These are phyloP conservation scores for Nyctibius grandis DNA, from an alignment of 2,797 vertebrate genomes.

Conservation along the genomic window DNA sequence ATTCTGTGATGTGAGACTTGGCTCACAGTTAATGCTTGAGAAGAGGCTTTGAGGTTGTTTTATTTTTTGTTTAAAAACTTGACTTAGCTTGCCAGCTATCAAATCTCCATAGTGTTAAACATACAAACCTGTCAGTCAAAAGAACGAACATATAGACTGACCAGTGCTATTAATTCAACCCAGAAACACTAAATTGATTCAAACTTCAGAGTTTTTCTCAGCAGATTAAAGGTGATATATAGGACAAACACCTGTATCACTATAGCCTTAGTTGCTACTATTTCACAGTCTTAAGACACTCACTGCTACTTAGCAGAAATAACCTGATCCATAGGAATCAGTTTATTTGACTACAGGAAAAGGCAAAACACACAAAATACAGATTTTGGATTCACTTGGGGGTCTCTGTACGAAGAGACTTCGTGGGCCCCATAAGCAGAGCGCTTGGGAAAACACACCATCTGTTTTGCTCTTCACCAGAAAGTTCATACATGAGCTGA, in stretches of 20 bases:
- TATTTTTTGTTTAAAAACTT: neutral
- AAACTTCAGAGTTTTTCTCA: neutral
- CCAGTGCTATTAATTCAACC: neutral
- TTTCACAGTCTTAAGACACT: neutral
- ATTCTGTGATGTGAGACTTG: fast-evolving
- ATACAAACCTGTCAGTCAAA: neutral
- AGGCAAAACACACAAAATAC: neutral
- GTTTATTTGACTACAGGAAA: too few relatives aligned
- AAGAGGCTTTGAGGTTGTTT: neutral
- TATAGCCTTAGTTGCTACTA: neutral
- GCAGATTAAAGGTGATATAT: neutral
- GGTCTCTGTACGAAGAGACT: neutral
- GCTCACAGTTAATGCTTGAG: neutral
- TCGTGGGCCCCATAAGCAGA: fast-evolving
- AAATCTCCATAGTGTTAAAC: neutral
- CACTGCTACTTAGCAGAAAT: neutral
- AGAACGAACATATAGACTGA: neutral
- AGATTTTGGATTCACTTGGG: neutral
- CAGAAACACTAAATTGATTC: neutral
- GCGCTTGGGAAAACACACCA: neutral
- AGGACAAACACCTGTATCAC: neutral
- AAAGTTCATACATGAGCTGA: neutral
- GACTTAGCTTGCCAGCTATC: neutral
- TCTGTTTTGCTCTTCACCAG: neutral
- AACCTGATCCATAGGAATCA: neutral